A percentile compares a stretch with the other conserved stretches of the same genome.
Conservation (phyloP, 2,113 vertebrate species). For the Cyprinus carpio region DNA sequence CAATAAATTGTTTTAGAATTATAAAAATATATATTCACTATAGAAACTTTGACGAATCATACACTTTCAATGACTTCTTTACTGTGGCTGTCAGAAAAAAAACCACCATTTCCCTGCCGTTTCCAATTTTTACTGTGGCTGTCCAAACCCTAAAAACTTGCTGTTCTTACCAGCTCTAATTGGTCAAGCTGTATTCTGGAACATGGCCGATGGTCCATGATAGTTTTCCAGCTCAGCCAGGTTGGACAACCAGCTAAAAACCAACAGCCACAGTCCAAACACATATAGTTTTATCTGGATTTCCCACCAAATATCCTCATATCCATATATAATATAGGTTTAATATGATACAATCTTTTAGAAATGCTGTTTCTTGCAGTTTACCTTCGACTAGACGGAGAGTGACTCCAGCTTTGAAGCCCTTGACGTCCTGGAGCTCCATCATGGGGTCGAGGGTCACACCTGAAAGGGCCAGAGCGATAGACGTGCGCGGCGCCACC, state of each 20-base stretch:
- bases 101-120: neutral
- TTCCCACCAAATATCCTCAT: neutral
- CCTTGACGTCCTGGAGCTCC: conserved; percentile 72
- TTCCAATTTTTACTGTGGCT: neutral
- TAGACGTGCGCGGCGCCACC: conserved; percentile 72
- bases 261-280: neutral
- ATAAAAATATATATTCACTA: neutral
- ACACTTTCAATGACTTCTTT: no score
- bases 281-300: neutral
- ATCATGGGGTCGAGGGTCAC: conserved; percentile 69
- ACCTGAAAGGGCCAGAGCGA: conserved; percentile 71
- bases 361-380: neutral
- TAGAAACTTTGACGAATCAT: no score
- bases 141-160: neutral
- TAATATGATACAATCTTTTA: neutral
- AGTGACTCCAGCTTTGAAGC: conserved; percentile 72
- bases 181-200: neutral
- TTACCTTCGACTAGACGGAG: conserved; percentile 77
- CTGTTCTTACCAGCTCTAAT: neutral
- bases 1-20: neutral
- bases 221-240: no score
- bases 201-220: neutral
- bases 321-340: neutral
- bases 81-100: no score
- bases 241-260: neutral